Evolutionary conservation across 1,140 invertebrate genomes (phyloP), one percentile per base, ranked within the genome.

Genomic region (Brachionus sp.): DNA sequence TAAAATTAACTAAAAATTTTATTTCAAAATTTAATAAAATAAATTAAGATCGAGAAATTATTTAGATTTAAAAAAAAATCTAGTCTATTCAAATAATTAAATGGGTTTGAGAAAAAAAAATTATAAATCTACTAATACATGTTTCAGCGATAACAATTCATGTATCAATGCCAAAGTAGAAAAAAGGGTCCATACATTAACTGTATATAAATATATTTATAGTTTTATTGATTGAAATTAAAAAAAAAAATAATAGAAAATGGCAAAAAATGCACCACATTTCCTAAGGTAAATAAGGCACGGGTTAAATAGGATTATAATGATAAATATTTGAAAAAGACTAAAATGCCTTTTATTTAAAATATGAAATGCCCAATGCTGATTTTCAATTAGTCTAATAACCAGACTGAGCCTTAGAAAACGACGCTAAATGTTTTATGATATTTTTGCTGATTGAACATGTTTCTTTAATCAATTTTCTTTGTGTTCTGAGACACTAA

Each of bases 281-380:
- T 70, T 70, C 16, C 4, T n/a, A 2, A 37, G n/a, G n/a, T 75
- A 29, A 23, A 44, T 75, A 75, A 75, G 70, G 70, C 70, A 75
- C 70, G 70, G 70, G 70, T 46, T 75, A 46, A 75, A 75, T 75
- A 70, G 62, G 62, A 29, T 66, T 29, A 33, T 16, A 35, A 66
- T 9, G n/a, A 66, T 66, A 66, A 66, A 66, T 66, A 66, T 66
- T 66, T 66, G 23, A 66, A 66, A 66, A 66, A 66, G 33, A 66
- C 62, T 25, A 66, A 66, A 66, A 35, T 29, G 62, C 25, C 23
- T 66, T 66, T 29, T 62, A 23, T 62, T 66, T 66, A 66, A 12
- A 13, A 35, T 66, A 19, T 6, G 7, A 53, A 53, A 6, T 53
- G 12, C 50, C 19, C 50, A 53, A 53, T 53, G 50, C 50, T 53